Percentiles rank a stretch among this genome's conserved stretches.
Conservation (phyloP, 2,113 vertebrate genomes). For the Tamias sibiricus region DNA sequence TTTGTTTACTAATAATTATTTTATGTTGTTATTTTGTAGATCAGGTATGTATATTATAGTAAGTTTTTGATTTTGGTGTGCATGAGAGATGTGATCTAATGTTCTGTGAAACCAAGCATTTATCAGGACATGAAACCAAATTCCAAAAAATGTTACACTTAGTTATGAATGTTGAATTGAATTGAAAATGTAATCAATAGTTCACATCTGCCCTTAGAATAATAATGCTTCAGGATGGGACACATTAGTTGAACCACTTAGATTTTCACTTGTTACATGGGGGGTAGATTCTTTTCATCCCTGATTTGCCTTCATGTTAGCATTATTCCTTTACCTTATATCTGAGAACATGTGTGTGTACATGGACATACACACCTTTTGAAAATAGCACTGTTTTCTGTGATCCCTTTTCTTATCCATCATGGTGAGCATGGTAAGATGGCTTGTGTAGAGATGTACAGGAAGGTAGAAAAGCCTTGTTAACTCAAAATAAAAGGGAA, state of each 20-base stretch:
- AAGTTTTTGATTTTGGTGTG: background rate
- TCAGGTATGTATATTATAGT: background rate
- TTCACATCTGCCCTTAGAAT: slow-evolving; percentile 14
- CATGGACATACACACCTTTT: background rate
- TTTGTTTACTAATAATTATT: slow-evolving; percentile 48
- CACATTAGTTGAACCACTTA: background rate
- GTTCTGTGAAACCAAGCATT: slow-evolving; percentile 12
- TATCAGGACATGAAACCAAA: slow-evolving; percentile 29
- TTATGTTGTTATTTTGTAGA: slow-evolving; percentile 4
- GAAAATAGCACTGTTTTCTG: slow-evolving; percentile 16
- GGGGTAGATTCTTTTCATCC: background rate
- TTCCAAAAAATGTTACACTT: slow-evolving; percentile 35
- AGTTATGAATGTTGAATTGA: slow-evolving; percentile 43
- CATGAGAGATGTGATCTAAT: slow-evolving; percentile 3
- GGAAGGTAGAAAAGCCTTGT: background rate
- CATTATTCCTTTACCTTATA: background rate
- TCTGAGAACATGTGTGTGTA: background rate
- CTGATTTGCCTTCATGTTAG: background rate
- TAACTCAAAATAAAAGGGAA: slow-evolving; percentile 57
- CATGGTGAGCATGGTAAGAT: background rate
- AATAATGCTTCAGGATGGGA: background rate
- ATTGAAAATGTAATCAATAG: slow-evolving; percentile 27
- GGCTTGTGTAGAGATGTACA: slow-evolving; percentile 23
- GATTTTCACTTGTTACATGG: background rate
- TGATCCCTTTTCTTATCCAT: slow-evolving; percentile 37